phyloP scores from a whole-genome alignment of 2,888 invertebrate species.

The Drosophila picticornis region DNA sequence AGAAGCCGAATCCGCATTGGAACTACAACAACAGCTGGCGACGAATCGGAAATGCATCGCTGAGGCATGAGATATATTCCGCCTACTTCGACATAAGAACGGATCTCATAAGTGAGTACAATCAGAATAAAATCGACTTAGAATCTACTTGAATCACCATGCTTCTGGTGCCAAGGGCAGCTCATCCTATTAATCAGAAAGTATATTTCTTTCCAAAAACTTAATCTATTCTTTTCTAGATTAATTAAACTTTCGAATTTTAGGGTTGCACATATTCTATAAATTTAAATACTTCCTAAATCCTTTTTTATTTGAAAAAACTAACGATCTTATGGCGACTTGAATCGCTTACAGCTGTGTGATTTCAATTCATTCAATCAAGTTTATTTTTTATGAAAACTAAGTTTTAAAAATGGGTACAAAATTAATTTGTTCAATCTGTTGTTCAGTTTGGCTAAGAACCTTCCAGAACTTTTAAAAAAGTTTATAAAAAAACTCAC shows the following conservation, averaged over 20 bases:
- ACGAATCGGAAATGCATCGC: constrained; percentile 74
- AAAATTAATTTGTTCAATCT: not conserved
- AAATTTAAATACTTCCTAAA: not conserved
- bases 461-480: fast-evolving
- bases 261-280: fast-evolving
- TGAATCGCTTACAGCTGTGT: not conserved
- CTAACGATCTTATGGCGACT: too few species aligned
- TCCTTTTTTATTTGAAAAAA: not conserved
- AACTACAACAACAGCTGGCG: constrained; percentile 83
- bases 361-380: not conserved
- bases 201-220: not conserved
- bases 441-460: not conserved
- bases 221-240: fast-evolving
- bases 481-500: not conserved
- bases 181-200: too few species aligned
- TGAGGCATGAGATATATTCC: constrained; percentile 83
- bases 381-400: not conserved
- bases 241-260: not conserved
- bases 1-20: constrained; percentile 79
- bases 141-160: not conserved
- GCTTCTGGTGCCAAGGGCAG: not conserved
- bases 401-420: not conserved
- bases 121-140: not conserved
- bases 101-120: constrained; percentile 71
- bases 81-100: constrained; percentile 85